Percentiles rank a stretch among this genome's conserved stretches.
phyloP scores from a whole-genome alignment of 2,113 vertebrate species.

The Prunella himalayana region DNA sequence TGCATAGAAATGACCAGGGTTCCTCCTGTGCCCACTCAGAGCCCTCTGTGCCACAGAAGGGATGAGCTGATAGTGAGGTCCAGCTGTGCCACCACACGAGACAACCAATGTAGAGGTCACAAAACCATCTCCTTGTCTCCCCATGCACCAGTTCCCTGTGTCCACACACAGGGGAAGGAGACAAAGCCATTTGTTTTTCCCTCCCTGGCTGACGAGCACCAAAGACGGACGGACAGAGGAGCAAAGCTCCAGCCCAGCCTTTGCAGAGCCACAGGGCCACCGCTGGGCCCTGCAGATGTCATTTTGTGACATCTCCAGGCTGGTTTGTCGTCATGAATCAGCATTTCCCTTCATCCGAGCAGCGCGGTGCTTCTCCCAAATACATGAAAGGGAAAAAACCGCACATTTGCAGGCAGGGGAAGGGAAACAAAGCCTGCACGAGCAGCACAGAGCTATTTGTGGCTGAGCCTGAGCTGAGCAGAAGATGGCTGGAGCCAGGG shows the following conservation, averaged over 20 bases:
- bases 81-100: neutral
- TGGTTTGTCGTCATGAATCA: constrained; percentile 29
- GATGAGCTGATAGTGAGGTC: neutral
- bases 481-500: constrained; percentile 9
- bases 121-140: neutral
- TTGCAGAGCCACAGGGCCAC: neutral
- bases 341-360: constrained; percentile 1
- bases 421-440: neutral
- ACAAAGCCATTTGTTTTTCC: constrained; percentile 2
- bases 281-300: neutral
- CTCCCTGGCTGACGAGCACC: neutral
- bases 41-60: neutral
- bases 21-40: neutral
- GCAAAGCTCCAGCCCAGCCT: neutral
- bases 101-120: neutral
- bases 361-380: neutral
- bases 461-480: neutral
- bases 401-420: neutral
- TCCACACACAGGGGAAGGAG: neutral
- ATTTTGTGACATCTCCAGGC: constrained; percentile 1
- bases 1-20: fast-evolving
- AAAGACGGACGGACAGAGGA: neutral
- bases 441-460: neutral
- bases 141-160: neutral
- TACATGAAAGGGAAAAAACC: neutral